Percentiles rank a stretch among this genome's conserved stretches.
Evolutionary conservation across 2,113 vertebrate genomes (phyloP).

Genomic region (Lagenorhynchus albirostris): DNA sequence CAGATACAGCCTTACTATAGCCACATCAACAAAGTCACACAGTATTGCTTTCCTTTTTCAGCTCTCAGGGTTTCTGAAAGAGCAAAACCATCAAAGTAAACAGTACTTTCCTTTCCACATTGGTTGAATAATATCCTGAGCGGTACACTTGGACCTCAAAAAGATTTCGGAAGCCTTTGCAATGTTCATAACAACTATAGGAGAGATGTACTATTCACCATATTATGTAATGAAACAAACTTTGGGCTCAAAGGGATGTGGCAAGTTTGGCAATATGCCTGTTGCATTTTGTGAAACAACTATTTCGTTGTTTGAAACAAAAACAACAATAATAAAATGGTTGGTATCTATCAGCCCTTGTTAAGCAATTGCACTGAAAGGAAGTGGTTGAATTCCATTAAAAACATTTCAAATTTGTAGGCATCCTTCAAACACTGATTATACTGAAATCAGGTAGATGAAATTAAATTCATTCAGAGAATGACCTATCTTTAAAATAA

Average conservation of each 20-base stretch:
- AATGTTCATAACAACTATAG: neutral
- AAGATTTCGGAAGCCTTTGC: slow-evolving; percentile 30
- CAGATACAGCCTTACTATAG: neutral
- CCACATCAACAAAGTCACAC: neutral
- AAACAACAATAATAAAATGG: neutral
- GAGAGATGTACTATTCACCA: neutral
- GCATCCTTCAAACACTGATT: neutral
- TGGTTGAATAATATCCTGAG: neutral
- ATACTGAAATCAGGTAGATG: neutral
- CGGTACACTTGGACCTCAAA: neutral
- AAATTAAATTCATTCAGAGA: neutral
- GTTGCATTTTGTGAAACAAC: slow-evolving; percentile 31
- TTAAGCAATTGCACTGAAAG: slow-evolving; percentile 3
- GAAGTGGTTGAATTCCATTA: neutral
- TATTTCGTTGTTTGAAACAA: slow-evolving; percentile 23
- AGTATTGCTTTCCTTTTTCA: slow-evolving; percentile 1
- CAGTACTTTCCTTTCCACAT: neutral
- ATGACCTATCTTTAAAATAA: slow-evolving; percentile 16
- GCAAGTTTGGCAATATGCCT: neutral
- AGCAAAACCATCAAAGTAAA: slow-evolving; percentile 47
- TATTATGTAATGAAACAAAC: slow-evolving; percentile 29
- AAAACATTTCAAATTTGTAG: slow-evolving; percentile 4
- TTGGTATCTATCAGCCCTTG: neutral
- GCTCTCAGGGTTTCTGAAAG: neutral
- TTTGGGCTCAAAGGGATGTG: neutral